These are phyloP conservation scores for Pasiphila rectangulata DNA, from an alignment of 2,888 invertebrate genomes.

Conservation along the genomic window DNA sequence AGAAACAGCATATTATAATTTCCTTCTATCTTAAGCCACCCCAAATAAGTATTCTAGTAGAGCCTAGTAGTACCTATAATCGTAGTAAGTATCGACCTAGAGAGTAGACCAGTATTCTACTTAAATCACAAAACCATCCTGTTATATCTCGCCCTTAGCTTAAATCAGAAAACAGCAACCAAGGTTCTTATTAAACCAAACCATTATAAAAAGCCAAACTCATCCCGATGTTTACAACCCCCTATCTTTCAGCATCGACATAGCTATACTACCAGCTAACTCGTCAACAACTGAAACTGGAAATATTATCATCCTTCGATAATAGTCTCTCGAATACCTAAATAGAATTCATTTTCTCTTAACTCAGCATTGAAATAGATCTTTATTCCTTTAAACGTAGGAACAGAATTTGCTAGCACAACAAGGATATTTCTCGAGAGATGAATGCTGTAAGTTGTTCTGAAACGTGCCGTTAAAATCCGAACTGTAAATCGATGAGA, in stretches of 20 bases:
- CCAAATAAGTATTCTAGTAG: too few relatives aligned
- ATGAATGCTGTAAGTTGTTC: constrained; percentile 34
- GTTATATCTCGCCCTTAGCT: neutral
- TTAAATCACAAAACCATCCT: too few relatives aligned
- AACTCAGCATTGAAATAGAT: constrained; percentile 71
- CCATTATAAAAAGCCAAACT: constrained; percentile 38
- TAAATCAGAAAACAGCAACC: constrained; percentile 9
- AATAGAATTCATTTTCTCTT: constrained; percentile 70
- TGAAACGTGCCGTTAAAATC: constrained; percentile 6
- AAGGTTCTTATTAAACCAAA: constrained; percentile 9
- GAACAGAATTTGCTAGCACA: constrained; percentile 76
- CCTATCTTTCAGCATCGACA: constrained; percentile 41
- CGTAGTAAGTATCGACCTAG: too few relatives aligned
- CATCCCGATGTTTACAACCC: constrained; percentile 54
- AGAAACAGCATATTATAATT: too few relatives aligned
- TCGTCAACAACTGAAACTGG: constrained; percentile 60
- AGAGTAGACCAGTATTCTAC: too few relatives aligned
- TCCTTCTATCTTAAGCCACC: too few relatives aligned
- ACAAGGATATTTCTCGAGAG: constrained; percentile 46
- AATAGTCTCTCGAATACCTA: constrained; percentile 56
- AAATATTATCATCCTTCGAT: constrained; percentile 42
- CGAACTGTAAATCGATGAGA: rapidly evolving
- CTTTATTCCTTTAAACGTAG: constrained; percentile 77
- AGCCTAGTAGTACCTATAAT: too few relatives aligned
- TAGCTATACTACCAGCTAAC: constrained; percentile 32